A percentile compares a stretch with the other conserved stretches of the same genome.
These are phyloP conservation scores for Prosopocoilus inquinatus DNA, from an alignment of 2,888 invertebrate genomes.

Conservation along the genomic window DNA sequence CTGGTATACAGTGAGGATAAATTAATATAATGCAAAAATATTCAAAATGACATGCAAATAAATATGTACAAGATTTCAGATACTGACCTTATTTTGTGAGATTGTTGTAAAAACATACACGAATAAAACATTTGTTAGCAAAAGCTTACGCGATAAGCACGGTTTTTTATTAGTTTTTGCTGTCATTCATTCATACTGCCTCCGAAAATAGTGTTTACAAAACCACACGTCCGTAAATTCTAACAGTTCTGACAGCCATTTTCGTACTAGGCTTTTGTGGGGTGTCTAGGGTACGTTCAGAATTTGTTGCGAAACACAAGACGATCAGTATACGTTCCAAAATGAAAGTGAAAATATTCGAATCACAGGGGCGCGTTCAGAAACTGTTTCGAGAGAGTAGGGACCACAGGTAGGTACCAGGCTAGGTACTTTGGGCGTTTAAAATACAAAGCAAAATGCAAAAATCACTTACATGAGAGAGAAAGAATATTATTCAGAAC, in stretches of 20 bases:
- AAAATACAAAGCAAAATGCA: too few species aligned
- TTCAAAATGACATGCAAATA: conserved; percentile 4
- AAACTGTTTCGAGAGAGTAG: too few species aligned
- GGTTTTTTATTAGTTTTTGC: conserved; percentile 1
- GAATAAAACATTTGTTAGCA: conserved; percentile 4
- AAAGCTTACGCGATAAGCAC: conserved; percentile 9
- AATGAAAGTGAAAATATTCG: too few species aligned
- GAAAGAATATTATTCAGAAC: too few species aligned
- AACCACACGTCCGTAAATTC: conserved; percentile 21
- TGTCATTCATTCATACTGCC: conserved; percentile 17
- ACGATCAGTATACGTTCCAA: too few species aligned
- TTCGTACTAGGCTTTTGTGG: conserved; percentile 28
- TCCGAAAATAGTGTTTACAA: conserved; percentile 16
- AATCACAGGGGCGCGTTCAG: too few species aligned
- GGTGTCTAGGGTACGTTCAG: conserved; percentile 18
- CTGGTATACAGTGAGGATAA: too few species aligned
- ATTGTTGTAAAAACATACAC: conserved; percentile 12
- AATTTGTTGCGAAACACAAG: neutral
- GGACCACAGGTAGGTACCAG: too few species aligned
- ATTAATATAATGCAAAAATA: neutral
- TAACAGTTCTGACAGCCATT: conserved; percentile 30
- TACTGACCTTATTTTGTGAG: conserved; percentile 20
- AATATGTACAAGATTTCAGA: conserved; percentile 4
- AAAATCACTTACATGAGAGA: too few species aligned
- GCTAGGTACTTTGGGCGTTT: too few species aligned